Evolutionary conservation across 2,888 invertebrate species (phyloP).

Genomic region (Mythimna albipuncta): DNA sequence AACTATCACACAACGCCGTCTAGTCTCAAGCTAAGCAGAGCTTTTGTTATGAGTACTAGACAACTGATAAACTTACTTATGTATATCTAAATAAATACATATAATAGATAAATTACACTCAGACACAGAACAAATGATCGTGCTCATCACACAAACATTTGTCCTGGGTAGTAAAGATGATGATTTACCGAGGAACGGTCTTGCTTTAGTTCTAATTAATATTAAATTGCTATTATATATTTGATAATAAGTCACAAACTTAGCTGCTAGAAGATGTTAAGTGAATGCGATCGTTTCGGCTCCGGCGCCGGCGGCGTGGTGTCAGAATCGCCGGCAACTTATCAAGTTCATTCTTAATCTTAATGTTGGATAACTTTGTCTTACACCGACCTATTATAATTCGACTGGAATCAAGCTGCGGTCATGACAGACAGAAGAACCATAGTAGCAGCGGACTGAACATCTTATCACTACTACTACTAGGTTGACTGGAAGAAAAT

Average conservation of each 20-base stretch:
- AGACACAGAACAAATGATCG: too few species aligned
- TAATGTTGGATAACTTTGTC: slow-evolving; percentile 56
- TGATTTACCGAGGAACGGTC: not conserved
- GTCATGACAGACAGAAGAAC: slow-evolving; percentile 1
- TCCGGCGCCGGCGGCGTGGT: slow-evolving; percentile 4
- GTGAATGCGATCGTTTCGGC: slow-evolving; percentile 48
- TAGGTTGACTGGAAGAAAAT: too few species aligned
- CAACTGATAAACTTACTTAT: too few species aligned
- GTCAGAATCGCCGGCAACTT: slow-evolving; percentile 21
- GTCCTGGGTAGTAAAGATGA: not conserved
- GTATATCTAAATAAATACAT: too few species aligned
- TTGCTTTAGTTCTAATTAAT: slow-evolving; percentile 17
- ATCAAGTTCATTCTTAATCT: slow-evolving; percentile 50
- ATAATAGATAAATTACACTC: too few species aligned
- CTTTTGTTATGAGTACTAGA: too few species aligned
- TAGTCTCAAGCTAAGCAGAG: too few species aligned
- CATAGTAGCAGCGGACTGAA: not conserved
- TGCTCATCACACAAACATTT: too few species aligned
- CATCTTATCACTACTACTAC: not conserved
- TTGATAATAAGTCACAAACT: slow-evolving; percentile 51
- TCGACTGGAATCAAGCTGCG: slow-evolving; percentile 18
- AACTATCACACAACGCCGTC: too few species aligned
- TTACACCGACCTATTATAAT: slow-evolving; percentile 50
- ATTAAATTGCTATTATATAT: slow-evolving; percentile 11
- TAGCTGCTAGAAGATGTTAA: slow-evolving; percentile 39